These are phyloP conservation scores for Nemapogon koenigi DNA, from an alignment of 2,888 invertebrate species.

Conservation along the genomic window DNA sequence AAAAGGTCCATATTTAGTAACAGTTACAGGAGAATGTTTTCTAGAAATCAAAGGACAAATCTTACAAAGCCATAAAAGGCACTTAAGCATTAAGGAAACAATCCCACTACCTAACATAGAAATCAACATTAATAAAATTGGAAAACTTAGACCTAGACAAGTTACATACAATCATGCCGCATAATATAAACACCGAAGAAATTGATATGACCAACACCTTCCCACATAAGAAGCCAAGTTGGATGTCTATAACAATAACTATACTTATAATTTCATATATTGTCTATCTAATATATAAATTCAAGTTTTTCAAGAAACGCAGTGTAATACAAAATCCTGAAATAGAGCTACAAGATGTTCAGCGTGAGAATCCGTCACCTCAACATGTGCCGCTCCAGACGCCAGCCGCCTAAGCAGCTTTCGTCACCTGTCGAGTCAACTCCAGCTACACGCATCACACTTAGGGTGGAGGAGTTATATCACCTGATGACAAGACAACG, in stretches of 20 bases:
- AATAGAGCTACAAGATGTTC: background rate
- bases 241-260: background rate
- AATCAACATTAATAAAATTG: background rate
- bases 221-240: background rate
- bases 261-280: background rate
- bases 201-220: background rate
- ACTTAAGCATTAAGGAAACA: background rate
- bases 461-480: slow-evolving; percentile 6
- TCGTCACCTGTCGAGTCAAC: background rate
- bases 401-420: background rate
- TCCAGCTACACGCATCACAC: background rate
- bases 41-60: background rate
- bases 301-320: background rate
- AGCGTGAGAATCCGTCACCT: too few relatives aligned
- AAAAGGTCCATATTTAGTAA: slow-evolving; percentile 1
- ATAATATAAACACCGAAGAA: too few relatives aligned
- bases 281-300: background rate
- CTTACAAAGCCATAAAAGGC: background rate
- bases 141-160: slow-evolving; percentile 3
- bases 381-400: too few relatives aligned
- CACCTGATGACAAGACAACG: too few relatives aligned
- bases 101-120: background rate
- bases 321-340: background rate
- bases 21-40: slow-evolving; percentile 1
- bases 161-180: background rate